phyloP scores from a whole-genome alignment of 2,113 vertebrate species.

The Ictidomys tridecemlineatus region DNA sequence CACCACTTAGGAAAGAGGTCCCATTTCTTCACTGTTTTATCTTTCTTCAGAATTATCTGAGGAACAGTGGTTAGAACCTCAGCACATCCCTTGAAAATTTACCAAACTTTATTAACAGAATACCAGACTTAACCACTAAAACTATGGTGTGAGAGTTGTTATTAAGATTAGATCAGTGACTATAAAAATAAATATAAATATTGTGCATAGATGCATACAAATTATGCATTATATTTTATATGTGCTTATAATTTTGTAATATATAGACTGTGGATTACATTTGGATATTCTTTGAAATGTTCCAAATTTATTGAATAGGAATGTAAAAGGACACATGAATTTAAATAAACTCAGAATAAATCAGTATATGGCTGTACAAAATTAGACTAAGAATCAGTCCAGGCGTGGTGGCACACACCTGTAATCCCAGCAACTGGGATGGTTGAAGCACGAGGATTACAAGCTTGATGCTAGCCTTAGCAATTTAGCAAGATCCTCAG shows the following conservation, averaged over 20 bases:
- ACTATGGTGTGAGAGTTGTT: neutral
- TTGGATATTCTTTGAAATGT: slow-evolving; percentile 31
- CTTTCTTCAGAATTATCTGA: slow-evolving; percentile 31
- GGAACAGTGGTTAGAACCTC: neutral
- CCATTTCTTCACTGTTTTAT: slow-evolving; percentile 31
- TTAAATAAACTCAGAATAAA: slow-evolving; percentile 45
- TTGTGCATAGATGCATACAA: neutral
- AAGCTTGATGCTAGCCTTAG: no score
- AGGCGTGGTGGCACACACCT: no score
- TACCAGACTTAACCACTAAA: neutral
- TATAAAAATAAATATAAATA: slow-evolving; percentile 1
- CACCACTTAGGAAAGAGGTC: slow-evolving; percentile 14
- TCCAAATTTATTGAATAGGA: neutral
- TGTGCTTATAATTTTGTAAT: neutral
- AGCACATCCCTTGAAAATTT: slow-evolving; percentile 23
- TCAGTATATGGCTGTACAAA: slow-evolving; percentile 12
- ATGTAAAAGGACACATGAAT: neutral
- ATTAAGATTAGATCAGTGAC: neutral
- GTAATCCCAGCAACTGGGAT: no score
- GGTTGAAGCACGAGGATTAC: no score
- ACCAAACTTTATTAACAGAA: slow-evolving; percentile 16
- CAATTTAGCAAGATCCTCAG: no score
- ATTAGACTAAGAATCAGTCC: no score
- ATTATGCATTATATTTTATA: neutral
- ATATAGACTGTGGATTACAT: neutral